Conservation (phyloP, 2,797 vertebrate species). For the Micrastur ruficollis region DNA sequence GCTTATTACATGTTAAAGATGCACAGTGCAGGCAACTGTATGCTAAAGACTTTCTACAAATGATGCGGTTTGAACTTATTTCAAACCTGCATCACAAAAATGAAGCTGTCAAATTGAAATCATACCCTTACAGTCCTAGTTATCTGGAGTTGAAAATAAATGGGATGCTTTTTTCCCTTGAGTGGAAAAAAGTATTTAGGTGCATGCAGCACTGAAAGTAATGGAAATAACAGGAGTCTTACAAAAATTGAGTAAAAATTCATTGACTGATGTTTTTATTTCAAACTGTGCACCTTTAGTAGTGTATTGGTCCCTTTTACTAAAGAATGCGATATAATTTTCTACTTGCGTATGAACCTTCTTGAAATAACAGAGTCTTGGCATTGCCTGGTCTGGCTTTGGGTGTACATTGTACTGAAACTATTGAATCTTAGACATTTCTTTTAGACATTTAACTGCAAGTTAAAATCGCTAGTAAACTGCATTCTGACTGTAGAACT, state of each 20-base stretch:
- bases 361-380: conserved; percentile 32
- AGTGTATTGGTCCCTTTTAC: conserved; percentile 34
- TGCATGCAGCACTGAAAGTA: background rate
- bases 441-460: conserved; percentile 21
- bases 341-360: conserved; percentile 20
- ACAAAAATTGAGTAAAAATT: background rate
- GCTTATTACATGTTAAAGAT: conserved; percentile 44
- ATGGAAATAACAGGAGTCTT: background rate
- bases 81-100: background rate
- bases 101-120: background rate
- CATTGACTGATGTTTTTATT: conserved; percentile 19
- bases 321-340: conserved; percentile 4
- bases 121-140: background rate
- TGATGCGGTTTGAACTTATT: background rate
- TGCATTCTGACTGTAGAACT: conserved; percentile 64
- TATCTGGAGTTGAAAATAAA: background rate
- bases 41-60: background rate
- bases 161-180: background rate
- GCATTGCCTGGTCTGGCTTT: conserved; percentile 40
- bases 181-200: background rate
- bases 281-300: conserved; percentile 48
- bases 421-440: background rate
- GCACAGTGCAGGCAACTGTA: conserved; percentile 16
- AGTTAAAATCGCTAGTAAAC: conserved; percentile 19
- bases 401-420: conserved; percentile 22